Base-by-base conservation (phyloP, 2,113 vertebrate species). In the Hemibates koningsi region DNA sequence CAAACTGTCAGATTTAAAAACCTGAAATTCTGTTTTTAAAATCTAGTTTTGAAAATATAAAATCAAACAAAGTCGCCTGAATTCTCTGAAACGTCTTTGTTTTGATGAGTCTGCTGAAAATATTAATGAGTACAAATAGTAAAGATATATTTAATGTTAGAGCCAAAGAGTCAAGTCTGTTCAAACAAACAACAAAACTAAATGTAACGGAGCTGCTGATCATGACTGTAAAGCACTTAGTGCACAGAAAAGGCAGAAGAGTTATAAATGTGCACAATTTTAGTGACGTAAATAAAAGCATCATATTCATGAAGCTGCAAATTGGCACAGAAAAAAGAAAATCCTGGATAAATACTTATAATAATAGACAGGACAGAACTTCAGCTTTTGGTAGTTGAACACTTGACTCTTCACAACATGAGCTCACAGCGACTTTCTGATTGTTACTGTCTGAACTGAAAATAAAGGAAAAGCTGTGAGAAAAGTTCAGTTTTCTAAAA, bases 191-290 rank as follows among this genome's bases (percentile, higher is more conserved):
- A 76, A 48, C 32, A 36, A 0, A 66, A 36, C 32, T 11, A 48
- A 1, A 24, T 3, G n/a, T 41, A 71, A 9, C 21, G 27, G 38
- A 45, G 9, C 34, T 0, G 11, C 21, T 43, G 6, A 17, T 1
- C 0, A 2, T 0, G 24, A 29, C 24, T 43, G 14, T 5, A 76
- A 2, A 8, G 43, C 8, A 29, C 13, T 7, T 57, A 7, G 3
- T 29, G 24, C 16, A 50, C 9, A 29, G 32, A 76, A 76, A 29
- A 29, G 24, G 9, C 43, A 50, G 71, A 0, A 38, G 14, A 76
- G 1, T 48, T 10, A 4, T 29, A 16, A 2, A 17, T 4, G 2
- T 6, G 41, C 3, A 19, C 24, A 50, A 1, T 0, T 13, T 13
- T 27, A n/a, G 16, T 32, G 71, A 52, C 10, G 1, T 19, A n/a